Percentiles rank a stretch among this genome's conserved stretches.
Evolutionary conservation across 2,888 invertebrate genomes (phyloP).

Genomic region (Conistra vaccinii): DNA sequence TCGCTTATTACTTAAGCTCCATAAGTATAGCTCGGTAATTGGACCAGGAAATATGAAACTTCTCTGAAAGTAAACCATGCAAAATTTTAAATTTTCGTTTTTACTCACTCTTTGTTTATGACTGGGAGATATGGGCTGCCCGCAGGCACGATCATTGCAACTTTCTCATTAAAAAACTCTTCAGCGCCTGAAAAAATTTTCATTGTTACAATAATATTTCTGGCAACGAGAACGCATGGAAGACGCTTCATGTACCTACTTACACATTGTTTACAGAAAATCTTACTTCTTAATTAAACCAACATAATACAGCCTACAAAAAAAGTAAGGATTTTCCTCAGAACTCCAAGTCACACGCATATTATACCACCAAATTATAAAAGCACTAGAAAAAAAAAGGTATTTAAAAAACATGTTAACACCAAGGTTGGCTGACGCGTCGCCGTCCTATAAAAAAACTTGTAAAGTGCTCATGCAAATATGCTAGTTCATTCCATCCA

Average conservation of each 20-base stretch:
- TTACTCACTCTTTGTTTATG: constrained; percentile 94
- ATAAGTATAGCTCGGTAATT: no score
- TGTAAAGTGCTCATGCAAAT: no score
- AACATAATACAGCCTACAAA: not conserved
- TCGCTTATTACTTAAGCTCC: no score
- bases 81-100: not conserved
- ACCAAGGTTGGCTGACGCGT: no score
- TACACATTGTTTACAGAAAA: not conserved
- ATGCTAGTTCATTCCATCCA: no score
- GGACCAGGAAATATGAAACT: no score
- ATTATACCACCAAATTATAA: no score
- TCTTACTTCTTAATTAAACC: not conserved
- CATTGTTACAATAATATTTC: constrained; percentile 23
- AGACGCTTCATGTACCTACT: not conserved
- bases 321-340: not conserved
- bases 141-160: constrained; percentile 94
- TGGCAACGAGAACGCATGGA: constrained; percentile 4
- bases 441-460: no score
- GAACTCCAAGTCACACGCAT: no score
- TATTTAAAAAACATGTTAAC: no score
- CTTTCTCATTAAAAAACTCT: constrained; percentile 94
- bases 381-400: no score
- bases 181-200: constrained; percentile 91
- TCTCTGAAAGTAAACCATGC: not conserved
- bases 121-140: constrained; percentile 94